Conservation (phyloP, 1,140 invertebrate genomes). For the Paraescarpia echinospica region DNA sequence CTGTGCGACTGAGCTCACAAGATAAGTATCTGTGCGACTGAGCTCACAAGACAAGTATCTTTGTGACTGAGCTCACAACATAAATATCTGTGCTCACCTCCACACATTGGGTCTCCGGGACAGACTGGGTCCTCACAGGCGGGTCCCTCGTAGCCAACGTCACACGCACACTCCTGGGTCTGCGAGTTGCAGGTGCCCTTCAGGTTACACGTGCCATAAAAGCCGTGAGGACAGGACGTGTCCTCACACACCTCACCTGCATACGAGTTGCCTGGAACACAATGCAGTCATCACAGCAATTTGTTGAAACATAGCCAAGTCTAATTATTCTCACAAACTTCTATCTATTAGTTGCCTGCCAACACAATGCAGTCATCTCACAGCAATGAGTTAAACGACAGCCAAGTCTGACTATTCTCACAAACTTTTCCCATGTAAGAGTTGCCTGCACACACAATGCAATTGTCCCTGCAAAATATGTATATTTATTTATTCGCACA, state of each 20-base stretch:
- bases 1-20: neutral
- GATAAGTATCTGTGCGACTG: neutral
- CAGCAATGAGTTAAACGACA: neutral
- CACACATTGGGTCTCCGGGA: slow-evolving; percentile 13
- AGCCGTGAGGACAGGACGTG: slow-evolving; percentile 24
- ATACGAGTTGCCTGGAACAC: slow-evolving; percentile 28
- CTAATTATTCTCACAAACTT: slow-evolving; percentile 29
- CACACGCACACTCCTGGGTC: slow-evolving; percentile 31
- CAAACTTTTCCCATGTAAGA: too few relatives aligned
- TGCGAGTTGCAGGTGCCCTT: slow-evolving; percentile 32
- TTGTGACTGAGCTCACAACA: neutral
- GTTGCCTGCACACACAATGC: too few relatives aligned
- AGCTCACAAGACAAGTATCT: too few relatives aligned
- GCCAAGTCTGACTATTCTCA: too few relatives aligned
- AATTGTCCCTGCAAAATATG: too few relatives aligned
- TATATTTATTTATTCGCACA: too few relatives aligned
- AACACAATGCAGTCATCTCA: neutral
- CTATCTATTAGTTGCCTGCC: slow-evolving; percentile 27
- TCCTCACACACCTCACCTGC: slow-evolving; percentile 33
- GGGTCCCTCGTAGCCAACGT: slow-evolving; percentile 23
- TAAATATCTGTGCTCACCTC: slow-evolving; percentile 6
- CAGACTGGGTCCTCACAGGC: slow-evolving; percentile 15
- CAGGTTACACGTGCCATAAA: slow-evolving; percentile 24
- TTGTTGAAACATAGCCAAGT: neutral
- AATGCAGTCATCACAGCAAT: neutral